These are phyloP conservation scores for Clepsis dumicolana DNA, from an alignment of 2,888 invertebrate species.

Conservation along the genomic window DNA sequence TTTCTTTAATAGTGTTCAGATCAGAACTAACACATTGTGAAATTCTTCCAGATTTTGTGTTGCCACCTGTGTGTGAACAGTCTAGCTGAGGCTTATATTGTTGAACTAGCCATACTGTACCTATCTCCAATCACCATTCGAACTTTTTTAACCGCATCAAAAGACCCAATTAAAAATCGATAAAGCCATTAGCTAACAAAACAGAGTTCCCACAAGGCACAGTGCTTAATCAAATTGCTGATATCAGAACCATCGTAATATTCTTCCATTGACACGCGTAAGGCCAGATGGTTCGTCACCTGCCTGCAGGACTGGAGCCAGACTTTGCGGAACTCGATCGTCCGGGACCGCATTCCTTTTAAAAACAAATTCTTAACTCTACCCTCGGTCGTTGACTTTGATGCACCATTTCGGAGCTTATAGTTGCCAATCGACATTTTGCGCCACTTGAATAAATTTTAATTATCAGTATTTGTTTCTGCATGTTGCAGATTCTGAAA, in stretches of 20 bases:
- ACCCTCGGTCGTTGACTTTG: conserved; percentile 69
- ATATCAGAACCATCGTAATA: conserved; percentile 62
- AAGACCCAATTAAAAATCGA: conserved; percentile 38
- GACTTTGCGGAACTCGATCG: conserved; percentile 67
- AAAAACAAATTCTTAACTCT: conserved; percentile 65
- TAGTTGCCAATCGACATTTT: conserved; percentile 37
- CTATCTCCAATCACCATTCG: conserved; percentile 12
- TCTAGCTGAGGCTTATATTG: not conserved
- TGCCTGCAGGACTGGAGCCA: conserved; percentile 57
- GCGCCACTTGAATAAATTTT: not conserved
- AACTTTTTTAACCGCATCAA: conserved; percentile 13
- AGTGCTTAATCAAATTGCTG: conserved; percentile 58
- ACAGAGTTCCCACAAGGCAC: conserved; percentile 35
- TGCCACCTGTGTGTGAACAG: not conserved
- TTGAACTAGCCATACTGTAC: conserved; percentile 2
- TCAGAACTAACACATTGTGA: too few relatives aligned
- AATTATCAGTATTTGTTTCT: not conserved
- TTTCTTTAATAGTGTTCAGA: too few relatives aligned
- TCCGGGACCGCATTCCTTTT: conserved; percentile 73
- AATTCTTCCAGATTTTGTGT: too few relatives aligned
- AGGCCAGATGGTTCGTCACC: conserved; percentile 78
- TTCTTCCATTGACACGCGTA: conserved; percentile 73
- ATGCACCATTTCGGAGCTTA: conserved; percentile 50
- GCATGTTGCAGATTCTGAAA: not conserved
- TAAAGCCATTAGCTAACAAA: conserved; percentile 42